Conservation (phyloP, 1,140 invertebrate species). For the Pseudomyrmex dendroicus region DNA sequence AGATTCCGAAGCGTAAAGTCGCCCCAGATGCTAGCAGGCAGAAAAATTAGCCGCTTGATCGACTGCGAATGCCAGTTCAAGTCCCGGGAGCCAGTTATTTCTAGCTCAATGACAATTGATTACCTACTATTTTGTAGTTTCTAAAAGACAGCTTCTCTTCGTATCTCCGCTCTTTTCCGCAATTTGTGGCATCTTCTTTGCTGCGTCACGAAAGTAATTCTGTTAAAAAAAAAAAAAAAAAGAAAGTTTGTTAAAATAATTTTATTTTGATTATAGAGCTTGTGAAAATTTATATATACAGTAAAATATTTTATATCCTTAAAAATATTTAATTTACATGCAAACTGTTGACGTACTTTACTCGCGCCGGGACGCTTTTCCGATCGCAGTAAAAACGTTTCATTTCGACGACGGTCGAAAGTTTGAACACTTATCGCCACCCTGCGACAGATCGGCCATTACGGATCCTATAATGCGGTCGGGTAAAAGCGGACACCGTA, state of each 20-base stretch:
- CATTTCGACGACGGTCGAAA: background rate
- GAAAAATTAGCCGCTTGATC: conserved; percentile 46
- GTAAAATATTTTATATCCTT: background rate
- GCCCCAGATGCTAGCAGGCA: conserved; percentile 18
- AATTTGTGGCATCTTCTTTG: background rate
- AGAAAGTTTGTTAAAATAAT: too few relatives aligned
- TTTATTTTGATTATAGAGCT: too few relatives aligned
- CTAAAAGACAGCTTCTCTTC: background rate
- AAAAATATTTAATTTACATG: background rate
- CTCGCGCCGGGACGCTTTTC: background rate
- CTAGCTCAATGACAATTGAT: background rate
- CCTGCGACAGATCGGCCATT: conserved; percentile 38
- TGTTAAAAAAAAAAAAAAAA: too few relatives aligned
- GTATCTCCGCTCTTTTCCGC: background rate
- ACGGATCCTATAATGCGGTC: conserved; percentile 20
- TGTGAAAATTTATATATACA: too few relatives aligned
- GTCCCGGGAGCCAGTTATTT: background rate
- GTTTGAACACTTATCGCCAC: conserved; percentile 14
- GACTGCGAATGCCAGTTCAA: background rate
- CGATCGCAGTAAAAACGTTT: conserved; percentile 1
- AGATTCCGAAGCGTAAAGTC: conserved; percentile 13
- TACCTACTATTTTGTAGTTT: conserved; percentile 14
- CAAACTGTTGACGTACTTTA: background rate
- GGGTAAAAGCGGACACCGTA: conserved; percentile 35
- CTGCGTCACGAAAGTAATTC: too few relatives aligned